Evolutionary conservation across 2,888 invertebrate genomes (phyloP), one percentile per base, ranked within the genome.

Genomic region (Aspidiotus rigidus): DNA sequence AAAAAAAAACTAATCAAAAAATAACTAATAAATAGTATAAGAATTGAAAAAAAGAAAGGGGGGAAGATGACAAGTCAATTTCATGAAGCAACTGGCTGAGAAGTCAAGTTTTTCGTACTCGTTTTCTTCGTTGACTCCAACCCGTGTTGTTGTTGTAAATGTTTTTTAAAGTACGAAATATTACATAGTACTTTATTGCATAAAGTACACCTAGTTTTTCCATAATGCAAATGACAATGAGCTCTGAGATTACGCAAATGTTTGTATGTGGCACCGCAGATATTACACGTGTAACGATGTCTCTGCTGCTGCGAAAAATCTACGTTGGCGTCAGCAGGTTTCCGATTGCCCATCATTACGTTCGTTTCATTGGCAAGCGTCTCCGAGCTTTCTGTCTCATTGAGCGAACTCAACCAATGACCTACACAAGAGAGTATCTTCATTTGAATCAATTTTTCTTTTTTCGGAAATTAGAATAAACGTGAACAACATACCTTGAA

Each of bases 171-270:
- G 57, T 76, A 75, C 71, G 76, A 76, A 64, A 75, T 75, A 69
- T 80, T 79, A 74, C 80, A 80, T 73, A 81, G 76, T 72, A 81
- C 79, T 75, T 79, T 79, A 73, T 79, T 78, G 74, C 81, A 81
- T 71, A 80, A 77, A 69, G 78, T 78, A 74, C 81, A 81, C 74
- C 79, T 79, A 71, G 81, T 80, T 73, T 78, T 79, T 60, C 81
- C 81, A 73, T 78, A 78, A 76, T 81, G 81, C 75, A 79, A 78
- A 73, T 80, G 80, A 77, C 80, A 79, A 76, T 81, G 81, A 74
- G 80, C 80, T 75, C 79, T 79, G 77, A 81, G 78, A 75, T 80
- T 80, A 75, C 80, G 78, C 74, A 79, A 79, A 76, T 80, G 80
- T 76, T 79, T 79, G 77, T 80, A 80, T 70, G 77, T 78, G 77